A percentile compares a stretch with the other conserved stretches of the same genome.
These are phyloP conservation scores for Cyprinodon brontotheroides DNA, from an alignment of 2,113 vertebrate genomes.

Conservation along the genomic window DNA sequence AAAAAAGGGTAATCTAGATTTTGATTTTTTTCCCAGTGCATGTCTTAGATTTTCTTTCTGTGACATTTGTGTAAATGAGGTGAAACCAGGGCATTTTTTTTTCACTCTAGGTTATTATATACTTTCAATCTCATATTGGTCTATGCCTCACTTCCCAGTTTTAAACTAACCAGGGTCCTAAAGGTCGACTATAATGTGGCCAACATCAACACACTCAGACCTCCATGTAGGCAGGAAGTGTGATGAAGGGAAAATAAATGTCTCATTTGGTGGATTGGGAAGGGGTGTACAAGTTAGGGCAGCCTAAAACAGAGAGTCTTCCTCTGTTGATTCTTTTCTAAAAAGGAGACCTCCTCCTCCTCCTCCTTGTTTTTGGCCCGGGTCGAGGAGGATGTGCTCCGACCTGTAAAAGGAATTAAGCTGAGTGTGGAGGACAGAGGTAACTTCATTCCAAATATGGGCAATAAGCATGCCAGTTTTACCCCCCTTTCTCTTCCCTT, in stretches of 20 bases:
- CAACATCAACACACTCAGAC: not conserved
- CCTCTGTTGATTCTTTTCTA: slow-evolving; percentile 21
- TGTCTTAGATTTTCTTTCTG: not conserved
- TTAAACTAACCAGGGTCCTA: not conserved
- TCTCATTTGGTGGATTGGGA: slow-evolving; percentile 8
- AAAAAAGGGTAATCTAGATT: too few species aligned
- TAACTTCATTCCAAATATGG: slow-evolving; percentile 79
- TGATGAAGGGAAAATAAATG: slow-evolving; percentile 16
- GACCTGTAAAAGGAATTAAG: slow-evolving; percentile 80
- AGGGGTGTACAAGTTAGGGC: slow-evolving; percentile 39
- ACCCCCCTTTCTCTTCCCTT: not conserved
- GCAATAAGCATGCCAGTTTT: slow-evolving; percentile 54
- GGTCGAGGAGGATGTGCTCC: slow-evolving; percentile 64
- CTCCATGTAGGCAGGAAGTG: slow-evolving; percentile 13
- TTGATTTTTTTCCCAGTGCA: too few species aligned
- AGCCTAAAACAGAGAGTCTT: slow-evolving; percentile 17
- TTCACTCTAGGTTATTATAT: not conserved
- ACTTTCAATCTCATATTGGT: not conserved
- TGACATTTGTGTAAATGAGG: not conserved
- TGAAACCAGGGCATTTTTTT: not conserved
- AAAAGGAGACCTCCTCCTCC: slow-evolving; percentile 23
- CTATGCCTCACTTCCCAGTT: not conserved
- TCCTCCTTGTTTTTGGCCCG: slow-evolving; percentile 22
- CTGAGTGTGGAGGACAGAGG: slow-evolving; percentile 53
- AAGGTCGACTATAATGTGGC: slow-evolving; percentile 11